Conservation (phyloP, 92 coral and sea anemone genomes). For the Epizoanthus scotinus region DNA sequence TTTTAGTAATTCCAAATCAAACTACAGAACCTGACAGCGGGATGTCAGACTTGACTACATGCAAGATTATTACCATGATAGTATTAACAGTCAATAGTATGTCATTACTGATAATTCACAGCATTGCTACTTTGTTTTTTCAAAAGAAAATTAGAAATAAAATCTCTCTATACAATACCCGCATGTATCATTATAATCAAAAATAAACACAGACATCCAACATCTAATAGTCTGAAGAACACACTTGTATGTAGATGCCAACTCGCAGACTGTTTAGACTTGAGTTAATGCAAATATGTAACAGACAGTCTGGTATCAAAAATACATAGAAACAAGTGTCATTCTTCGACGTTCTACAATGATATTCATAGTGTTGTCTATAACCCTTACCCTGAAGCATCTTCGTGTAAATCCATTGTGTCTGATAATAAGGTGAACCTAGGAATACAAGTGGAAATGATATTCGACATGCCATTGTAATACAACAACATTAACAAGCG, state of each 20-base stretch:
- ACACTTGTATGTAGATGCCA: background rate
- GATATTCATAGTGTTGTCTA: constrained; percentile 27
- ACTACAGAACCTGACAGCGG: too few species aligned
- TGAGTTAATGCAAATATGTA: constrained; percentile 5
- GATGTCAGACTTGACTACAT: too few species aligned
- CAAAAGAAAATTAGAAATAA: background rate
- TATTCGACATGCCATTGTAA: background rate
- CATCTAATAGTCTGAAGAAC: too few species aligned
- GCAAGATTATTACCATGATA: too few species aligned
- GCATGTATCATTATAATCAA: background rate
- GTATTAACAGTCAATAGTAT: too few species aligned
- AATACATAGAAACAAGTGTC: constrained; percentile 25
- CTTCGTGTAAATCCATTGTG: constrained; percentile 44
- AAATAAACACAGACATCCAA: background rate
- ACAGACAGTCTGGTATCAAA: constrained; percentile 38
- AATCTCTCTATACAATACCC: background rate
- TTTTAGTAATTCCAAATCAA: too few species aligned
- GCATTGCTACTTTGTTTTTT: background rate
- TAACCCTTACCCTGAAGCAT: constrained; percentile 41
- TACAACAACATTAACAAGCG: background rate
- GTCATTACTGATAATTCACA: too few species aligned
- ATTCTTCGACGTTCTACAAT: constrained; percentile 13
- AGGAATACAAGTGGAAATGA: constrained; percentile 22
- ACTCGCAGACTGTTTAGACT: constrained; percentile 22
- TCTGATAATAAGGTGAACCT: constrained; percentile 36